These are phyloP conservation scores for Anhinga anhinga DNA, from an alignment of 2,113 vertebrate species.

Conservation along the genomic window DNA sequence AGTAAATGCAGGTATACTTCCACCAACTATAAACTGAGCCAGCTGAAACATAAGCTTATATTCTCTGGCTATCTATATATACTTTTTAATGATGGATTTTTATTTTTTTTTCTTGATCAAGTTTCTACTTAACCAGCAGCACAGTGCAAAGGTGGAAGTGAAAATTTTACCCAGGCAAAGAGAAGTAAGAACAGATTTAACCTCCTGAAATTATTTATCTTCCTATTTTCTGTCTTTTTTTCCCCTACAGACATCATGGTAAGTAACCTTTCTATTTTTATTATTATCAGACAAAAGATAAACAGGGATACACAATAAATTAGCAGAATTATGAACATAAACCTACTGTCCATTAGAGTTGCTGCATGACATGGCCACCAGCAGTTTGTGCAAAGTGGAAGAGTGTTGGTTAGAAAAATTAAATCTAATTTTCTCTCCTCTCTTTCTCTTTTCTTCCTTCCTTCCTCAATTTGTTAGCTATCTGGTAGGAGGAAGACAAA, in stretches of 20 bases:
- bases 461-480: too few relatives aligned
- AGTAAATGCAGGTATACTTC: not conserved
- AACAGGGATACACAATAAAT: not conserved
- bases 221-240: not conserved
- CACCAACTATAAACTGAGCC: not conserved
- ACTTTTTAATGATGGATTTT: not conserved
- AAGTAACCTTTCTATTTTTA: not conserved
- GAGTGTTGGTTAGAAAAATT: not conserved
- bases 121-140: not conserved
- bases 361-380: not conserved
- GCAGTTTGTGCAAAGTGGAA: not conserved
- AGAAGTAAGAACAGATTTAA: not conserved
- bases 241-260: not conserved
- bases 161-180: not conserved
- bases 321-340: not conserved
- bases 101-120: too few relatives aligned
- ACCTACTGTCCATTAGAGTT: not conserved
- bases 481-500: too few relatives aligned
- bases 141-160: not conserved
- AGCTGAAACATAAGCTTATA: not conserved
- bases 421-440: not conserved
- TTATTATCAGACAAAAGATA: not conserved
- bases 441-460: too few relatives aligned
- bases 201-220: not conserved
- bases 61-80: not conserved